Conservation (phyloP, 2,888 invertebrate species). For the Psylliodes chrysocephalus region DNA sequence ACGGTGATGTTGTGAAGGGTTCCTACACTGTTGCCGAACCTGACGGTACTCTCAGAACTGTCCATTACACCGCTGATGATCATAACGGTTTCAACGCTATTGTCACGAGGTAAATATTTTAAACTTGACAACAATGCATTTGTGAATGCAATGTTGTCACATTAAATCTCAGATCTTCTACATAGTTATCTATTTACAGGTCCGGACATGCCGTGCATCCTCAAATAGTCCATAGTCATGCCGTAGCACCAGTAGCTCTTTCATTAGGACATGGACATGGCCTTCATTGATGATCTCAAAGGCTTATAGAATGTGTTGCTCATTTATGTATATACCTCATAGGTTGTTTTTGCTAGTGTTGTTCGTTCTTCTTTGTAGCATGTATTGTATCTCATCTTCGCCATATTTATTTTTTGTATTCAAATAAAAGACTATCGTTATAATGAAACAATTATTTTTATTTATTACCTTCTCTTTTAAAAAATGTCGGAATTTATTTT, state of each 20-base stretch:
- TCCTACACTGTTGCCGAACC: slow-evolving; percentile 66
- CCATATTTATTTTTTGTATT: slow-evolving; percentile 45
- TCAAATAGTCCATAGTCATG: slow-evolving; percentile 53
- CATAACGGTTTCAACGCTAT: slow-evolving; percentile 78
- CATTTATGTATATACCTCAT: slow-evolving; percentile 47
- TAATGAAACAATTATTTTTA: slow-evolving; percentile 23
- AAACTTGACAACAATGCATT: not conserved
- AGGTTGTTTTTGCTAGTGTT: slow-evolving; percentile 37
- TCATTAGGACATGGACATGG: slow-evolving; percentile 32
- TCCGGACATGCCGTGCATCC: slow-evolving; percentile 48
- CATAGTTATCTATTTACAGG: not conserved
- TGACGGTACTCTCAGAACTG: slow-evolving; percentile 65
- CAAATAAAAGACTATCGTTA: slow-evolving; percentile 41
- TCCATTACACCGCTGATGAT: slow-evolving; percentile 76
- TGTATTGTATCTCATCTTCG: slow-evolving; percentile 37
- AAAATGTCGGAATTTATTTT: no score
- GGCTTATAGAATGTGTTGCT: slow-evolving; percentile 34
- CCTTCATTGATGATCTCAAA: slow-evolving; percentile 34
- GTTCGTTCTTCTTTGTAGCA: slow-evolving; percentile 34
- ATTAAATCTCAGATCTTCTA: no score
- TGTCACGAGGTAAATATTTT: slow-evolving; percentile 67
- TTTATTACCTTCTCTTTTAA: not conserved
- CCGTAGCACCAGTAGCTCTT: slow-evolving; percentile 39
- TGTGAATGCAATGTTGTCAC: no score
- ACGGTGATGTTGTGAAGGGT: slow-evolving; percentile 73